These are phyloP conservation scores for Hylyphantes graminicola DNA, from an alignment of 1,140 invertebrate species.

Conservation along the genomic window DNA sequence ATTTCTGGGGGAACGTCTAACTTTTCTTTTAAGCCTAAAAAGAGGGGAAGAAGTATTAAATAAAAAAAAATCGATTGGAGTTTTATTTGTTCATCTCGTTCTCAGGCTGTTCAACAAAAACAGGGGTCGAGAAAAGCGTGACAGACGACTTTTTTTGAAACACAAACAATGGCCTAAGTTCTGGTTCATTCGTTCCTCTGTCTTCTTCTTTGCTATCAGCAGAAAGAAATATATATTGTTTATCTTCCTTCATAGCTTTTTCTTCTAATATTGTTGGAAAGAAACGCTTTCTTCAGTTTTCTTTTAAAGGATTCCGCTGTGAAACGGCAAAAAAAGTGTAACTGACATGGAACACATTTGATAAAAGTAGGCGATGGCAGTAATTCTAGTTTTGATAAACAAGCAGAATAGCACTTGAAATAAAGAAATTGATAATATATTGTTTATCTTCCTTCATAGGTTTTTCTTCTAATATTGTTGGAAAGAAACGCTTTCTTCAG, in stretches of 20 bases:
- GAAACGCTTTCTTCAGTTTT: not conserved
- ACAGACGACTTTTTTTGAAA: slow-evolving; percentile 26
- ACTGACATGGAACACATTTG: no score
- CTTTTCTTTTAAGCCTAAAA: slow-evolving; percentile 14
- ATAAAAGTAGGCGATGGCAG: no score
- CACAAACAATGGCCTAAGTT: slow-evolving; percentile 36
- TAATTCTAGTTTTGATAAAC: no score
- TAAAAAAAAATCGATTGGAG: slow-evolving; percentile 34
- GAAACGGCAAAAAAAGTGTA: no score
- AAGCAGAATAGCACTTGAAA: no score
- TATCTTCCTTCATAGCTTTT: not conserved
- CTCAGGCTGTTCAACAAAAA: slow-evolving; percentile 15
- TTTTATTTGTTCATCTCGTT: slow-evolving; percentile 35
- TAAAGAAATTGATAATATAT: not conserved
- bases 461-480: not conserved
- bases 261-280: not conserved
- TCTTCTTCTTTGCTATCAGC: not conserved
- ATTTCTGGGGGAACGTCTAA: slow-evolving; percentile 34
- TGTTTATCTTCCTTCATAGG: not conserved
- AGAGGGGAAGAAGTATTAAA: slow-evolving; percentile 40
- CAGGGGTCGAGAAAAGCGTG: slow-evolving; percentile 20
- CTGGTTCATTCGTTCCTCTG: slow-evolving; percentile 1
- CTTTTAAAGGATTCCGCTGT: no score
- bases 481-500: not conserved
- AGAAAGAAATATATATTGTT: not conserved